These are phyloP conservation scores for Lacerta bilineata DNA, from an alignment of 2,797 vertebrate genomes.

Conservation along the genomic window DNA sequence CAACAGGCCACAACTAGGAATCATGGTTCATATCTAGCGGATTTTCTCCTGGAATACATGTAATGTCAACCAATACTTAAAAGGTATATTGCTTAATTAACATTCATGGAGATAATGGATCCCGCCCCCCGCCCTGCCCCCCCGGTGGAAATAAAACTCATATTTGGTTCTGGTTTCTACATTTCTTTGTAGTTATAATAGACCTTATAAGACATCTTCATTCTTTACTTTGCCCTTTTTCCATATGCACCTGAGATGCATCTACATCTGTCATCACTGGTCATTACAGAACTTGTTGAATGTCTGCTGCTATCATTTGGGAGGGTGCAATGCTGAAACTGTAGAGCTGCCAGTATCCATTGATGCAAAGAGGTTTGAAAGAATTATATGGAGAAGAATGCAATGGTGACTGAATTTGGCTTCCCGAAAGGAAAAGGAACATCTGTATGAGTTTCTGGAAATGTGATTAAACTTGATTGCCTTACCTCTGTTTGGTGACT, in stretches of 20 bases:
- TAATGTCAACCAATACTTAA: constrained; percentile 16
- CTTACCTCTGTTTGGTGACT: neutral
- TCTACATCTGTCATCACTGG: neutral
- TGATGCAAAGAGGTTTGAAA: neutral
- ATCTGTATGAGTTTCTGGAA: constrained; percentile 23
- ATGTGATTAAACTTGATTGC: constrained; percentile 19
- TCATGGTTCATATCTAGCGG: constrained; percentile 13
- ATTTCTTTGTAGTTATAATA: neutral
- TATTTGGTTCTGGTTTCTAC: neutral
- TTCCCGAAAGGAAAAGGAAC: neutral
- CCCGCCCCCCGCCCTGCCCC: too few relatives aligned
- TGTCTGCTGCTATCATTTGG: neutral
- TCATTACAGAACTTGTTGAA: neutral
- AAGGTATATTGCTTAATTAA: neutral
- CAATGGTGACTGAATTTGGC: neutral
- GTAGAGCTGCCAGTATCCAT: neutral
- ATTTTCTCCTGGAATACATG: neutral
- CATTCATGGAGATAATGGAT: neutral
- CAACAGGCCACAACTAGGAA: constrained; percentile 54
- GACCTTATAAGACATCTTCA: neutral
- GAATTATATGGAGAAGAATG: neutral
- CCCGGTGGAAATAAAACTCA: accelerated
- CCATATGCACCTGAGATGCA: neutral
- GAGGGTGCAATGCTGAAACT: constrained; percentile 7
- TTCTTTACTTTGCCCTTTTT: neutral